Conservation (phyloP, 2,888 invertebrate species). For the Drosophila diplacantha region DNA sequence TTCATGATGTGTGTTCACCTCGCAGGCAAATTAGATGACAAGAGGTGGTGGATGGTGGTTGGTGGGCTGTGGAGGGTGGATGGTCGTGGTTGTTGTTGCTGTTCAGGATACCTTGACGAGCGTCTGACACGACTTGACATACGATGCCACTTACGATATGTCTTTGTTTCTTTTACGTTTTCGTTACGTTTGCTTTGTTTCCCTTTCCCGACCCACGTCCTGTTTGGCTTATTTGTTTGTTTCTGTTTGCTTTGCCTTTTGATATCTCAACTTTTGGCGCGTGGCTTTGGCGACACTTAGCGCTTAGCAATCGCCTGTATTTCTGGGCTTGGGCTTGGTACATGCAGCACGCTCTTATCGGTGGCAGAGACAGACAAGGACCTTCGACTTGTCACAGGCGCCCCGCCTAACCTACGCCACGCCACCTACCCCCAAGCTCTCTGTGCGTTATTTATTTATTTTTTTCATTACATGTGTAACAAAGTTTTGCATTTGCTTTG, state of each 20-base stretch:
- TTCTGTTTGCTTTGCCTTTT: slow-evolving; percentile 61
- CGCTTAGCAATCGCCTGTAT: slow-evolving; percentile 58
- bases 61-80: neutral
- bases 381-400: slow-evolving; percentile 49
- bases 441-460: slow-evolving; percentile 57
- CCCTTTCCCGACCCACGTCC: neutral
- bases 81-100: neutral
- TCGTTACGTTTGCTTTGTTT: slow-evolving; percentile 24
- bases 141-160: slow-evolving; percentile 72
- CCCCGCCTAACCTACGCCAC: neutral
- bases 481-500: slow-evolving; percentile 69
- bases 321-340: slow-evolving; percentile 1
- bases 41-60: neutral
- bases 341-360: slow-evolving; percentile 50
- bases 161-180: slow-evolving; percentile 62
- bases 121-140: slow-evolving; percentile 69
- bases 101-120: slow-evolving; percentile 47
- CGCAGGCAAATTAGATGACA: slow-evolving; percentile 63
- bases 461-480: slow-evolving; percentile 72
- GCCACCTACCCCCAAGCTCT: slow-evolving; percentile 7
- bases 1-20: slow-evolving; percentile 46
- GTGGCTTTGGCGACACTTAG: slow-evolving; percentile 66
- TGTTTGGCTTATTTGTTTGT: slow-evolving; percentile 53
- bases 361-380: slow-evolving; percentile 29
- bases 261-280: slow-evolving; percentile 67